phyloP scores from a whole-genome alignment of 2,797 vertebrate genomes.

The Falco biarmicus region DNA sequence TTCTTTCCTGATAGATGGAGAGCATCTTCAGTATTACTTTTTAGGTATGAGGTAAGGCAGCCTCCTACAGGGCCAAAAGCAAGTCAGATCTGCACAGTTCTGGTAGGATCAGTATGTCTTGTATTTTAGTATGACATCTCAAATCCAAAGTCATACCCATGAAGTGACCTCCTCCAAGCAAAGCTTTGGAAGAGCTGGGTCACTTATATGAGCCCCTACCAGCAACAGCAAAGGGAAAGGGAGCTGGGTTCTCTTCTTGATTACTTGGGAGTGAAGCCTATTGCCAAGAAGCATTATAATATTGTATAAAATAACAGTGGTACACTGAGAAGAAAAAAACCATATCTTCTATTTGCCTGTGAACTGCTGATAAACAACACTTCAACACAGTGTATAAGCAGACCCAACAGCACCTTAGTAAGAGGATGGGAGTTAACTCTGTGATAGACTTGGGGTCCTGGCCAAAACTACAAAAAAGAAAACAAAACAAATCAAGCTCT shows the following conservation, averaged over 20 bases:
- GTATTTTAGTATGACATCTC: neutral
- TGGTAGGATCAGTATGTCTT: neutral
- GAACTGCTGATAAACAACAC: neutral
- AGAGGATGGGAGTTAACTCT: neutral
- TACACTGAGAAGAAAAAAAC: neutral
- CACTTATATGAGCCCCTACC: neutral
- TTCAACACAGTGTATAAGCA: neutral
- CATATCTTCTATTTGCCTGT: neutral
- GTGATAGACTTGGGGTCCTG: neutral
- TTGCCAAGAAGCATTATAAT: neutral
- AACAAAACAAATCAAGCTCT: neutral
- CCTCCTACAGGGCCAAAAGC: neutral
- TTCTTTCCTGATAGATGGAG: neutral
- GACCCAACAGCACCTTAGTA: neutral
- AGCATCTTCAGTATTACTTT: neutral
- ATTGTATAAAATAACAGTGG: neutral
- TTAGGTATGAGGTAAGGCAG: neutral
- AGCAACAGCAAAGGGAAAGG: neutral
- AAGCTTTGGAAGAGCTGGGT: neutral
- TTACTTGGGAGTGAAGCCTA: neutral
- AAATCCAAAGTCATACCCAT: neutral
- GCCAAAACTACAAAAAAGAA: neutral
- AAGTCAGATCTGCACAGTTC: neutral
- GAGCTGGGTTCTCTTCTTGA: neutral
- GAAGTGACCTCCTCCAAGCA: neutral